Evolutionary conservation across 2,797 vertebrate species (phyloP).

Genomic region (Acrocephalus scirpaceus): DNA sequence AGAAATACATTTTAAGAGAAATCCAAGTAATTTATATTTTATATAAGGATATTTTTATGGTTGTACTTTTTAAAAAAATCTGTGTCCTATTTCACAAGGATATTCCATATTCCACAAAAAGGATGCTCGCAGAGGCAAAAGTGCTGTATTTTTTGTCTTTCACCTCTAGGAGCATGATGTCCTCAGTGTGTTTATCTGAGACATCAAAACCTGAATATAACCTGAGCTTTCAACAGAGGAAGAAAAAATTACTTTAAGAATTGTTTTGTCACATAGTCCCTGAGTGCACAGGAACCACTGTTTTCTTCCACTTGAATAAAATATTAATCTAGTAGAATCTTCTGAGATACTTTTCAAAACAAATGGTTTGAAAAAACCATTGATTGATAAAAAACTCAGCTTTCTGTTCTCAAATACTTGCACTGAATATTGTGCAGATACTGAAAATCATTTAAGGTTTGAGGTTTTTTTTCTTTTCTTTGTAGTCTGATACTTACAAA

Average conservation of each 20-base stretch:
- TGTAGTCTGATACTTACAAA: not conserved
- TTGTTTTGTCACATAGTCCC: not conserved
- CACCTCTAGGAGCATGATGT: not conserved
- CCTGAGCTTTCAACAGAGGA: not conserved
- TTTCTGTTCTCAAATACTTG: not conserved
- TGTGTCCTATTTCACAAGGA: not conserved
- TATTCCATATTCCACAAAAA: not conserved
- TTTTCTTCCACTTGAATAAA: constrained; percentile 25
- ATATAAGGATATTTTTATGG: not conserved
- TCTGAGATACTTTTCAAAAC: constrained; percentile 26
- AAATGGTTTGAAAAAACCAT: not conserved
- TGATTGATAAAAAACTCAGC: constrained; percentile 19
- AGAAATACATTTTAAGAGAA: not conserved
- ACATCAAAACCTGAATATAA: not conserved
- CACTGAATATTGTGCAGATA: not conserved
- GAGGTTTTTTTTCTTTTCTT: not conserved
- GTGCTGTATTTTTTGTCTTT: not conserved
- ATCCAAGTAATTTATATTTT: not conserved
- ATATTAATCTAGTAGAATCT: constrained; percentile 1
- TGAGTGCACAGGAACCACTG: not conserved
- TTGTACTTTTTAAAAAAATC: not conserved
- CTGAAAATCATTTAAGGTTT: not conserved
- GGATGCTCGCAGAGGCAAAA: not conserved
- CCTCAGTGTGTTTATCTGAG: not conserved
- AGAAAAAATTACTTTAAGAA: constrained; percentile 21